Evolutionary conservation across 2,888 invertebrate genomes (phyloP), one percentile per base, ranked within the genome.

Genomic region (Cephus nigrinus): DNA sequence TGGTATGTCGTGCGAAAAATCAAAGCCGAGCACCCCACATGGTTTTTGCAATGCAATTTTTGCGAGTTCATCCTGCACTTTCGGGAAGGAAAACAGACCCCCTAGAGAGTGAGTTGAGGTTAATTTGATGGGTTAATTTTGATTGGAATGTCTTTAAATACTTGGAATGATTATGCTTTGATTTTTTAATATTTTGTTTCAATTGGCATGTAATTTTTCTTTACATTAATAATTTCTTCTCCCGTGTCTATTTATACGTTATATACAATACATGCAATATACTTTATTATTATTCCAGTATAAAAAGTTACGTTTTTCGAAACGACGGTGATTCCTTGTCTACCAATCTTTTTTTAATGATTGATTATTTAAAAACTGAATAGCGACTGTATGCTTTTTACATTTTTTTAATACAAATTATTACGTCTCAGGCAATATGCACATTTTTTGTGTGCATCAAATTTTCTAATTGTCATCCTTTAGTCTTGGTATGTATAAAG

Each of bases 41-140:
- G 88, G 90, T 80, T 90, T 88, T 85, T 88, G 87, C 77, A 87
- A 88, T 83, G 90, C 91, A 79, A 90, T 91, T 80, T 91, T 91
- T 75, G 88, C 91, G 68, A 90, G 84, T 75, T 87, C 88, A 33
- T 88, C 90, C 55, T 81, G 87, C 78, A 84, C 79, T 72, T 87
- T 84, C 75, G 83, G 88, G 78, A 90, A 89, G 79, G 90, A 91
- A 76, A 88, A 88, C 71, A 82, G 80, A 12, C 83, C 86, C 76
- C 85, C 87, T 4, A 84, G 82, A 80, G 77, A 77, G 90, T 90
- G 82, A 90, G 88, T 88, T 71, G 71, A 71, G 33, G 33, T 71
- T 71, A 55, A 55, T 55, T 55, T 4, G 55, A 55, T 55, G 55
- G 55, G 23, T 55, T 55, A 55, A 9, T 55, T 55, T 55, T 55